Percentiles rank a stretch among this genome's conserved stretches.
phyloP scores from a whole-genome alignment of 2,113 vertebrate genomes.

The Pseudopodoces humilis region DNA sequence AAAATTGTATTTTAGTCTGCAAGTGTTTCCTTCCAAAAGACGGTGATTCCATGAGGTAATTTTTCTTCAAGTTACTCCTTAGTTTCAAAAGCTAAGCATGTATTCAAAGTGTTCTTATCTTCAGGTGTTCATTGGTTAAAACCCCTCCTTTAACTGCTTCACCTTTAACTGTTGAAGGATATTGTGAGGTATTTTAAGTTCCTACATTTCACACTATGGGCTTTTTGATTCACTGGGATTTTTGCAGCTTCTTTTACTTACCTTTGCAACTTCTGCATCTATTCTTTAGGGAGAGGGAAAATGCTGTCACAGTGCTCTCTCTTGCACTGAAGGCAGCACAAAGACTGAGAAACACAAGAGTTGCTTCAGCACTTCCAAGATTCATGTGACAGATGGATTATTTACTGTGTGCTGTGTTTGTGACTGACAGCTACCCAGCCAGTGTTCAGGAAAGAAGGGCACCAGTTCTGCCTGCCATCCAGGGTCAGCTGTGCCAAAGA shows the following conservation, averaged over 20 bases:
- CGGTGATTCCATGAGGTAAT: background rate
- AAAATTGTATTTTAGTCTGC: background rate
- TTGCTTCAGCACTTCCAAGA: background rate
- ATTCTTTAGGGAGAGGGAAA: background rate
- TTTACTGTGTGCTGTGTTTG: background rate
- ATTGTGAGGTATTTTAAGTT: background rate
- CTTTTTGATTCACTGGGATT: background rate
- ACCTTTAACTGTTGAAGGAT: background rate
- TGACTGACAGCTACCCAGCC: background rate
- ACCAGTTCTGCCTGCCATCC: background rate
- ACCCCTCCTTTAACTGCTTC: background rate
- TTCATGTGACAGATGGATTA: background rate
- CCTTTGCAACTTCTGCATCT: background rate
- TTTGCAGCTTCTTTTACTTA: background rate
- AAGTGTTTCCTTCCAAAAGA: background rate
- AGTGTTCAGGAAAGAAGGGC: background rate
- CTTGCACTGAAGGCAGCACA: background rate
- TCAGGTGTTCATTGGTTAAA: background rate
- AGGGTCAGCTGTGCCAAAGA: background rate
- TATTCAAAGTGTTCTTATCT: background rate
- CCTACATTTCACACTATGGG: background rate
- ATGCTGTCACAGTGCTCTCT: background rate
- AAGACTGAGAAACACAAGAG: background rate
- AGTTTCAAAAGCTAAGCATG: background rate
- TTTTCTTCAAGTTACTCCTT: background rate